phyloP scores from a whole-genome alignment of 2,888 invertebrate species.

The Sisyra terminalis region DNA sequence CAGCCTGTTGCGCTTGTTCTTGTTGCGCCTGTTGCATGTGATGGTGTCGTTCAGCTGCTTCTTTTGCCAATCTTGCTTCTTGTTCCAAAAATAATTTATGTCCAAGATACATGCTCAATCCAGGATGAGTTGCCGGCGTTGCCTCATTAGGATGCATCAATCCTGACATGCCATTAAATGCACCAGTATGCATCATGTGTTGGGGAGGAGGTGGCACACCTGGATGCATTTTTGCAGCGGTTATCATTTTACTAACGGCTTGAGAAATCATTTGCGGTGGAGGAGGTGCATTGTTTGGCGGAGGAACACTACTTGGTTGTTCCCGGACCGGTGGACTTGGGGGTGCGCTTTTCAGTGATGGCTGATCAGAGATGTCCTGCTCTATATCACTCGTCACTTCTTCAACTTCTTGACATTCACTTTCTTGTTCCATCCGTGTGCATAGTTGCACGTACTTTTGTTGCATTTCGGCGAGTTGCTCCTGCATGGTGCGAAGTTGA shows the following conservation, averaged over 20 bases:
- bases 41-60: slow-evolving; percentile 35
- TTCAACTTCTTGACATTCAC: slow-evolving; percentile 57
- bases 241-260: slow-evolving; percentile 43
- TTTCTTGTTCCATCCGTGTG: slow-evolving; percentile 67
- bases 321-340: slow-evolving; percentile 37
- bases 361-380: slow-evolving; percentile 23
- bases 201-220: slow-evolving; percentile 28
- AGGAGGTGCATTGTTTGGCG: slow-evolving; percentile 20
- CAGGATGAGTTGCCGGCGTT: slow-evolving; percentile 35
- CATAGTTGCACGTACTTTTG: slow-evolving; percentile 79
- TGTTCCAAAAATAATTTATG: slow-evolving; percentile 68
- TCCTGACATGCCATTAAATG: slow-evolving; percentile 31
- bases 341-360: slow-evolving; percentile 26
- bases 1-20: slow-evolving; percentile 23
- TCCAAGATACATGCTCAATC: slow-evolving; percentile 59
- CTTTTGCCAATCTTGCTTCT: slow-evolving; percentile 54
- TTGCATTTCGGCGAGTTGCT: slow-evolving; percentile 81
- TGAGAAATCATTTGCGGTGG: slow-evolving; percentile 35
- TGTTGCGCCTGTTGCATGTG: slow-evolving; percentile 29
- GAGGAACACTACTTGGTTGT: slow-evolving; percentile 27
- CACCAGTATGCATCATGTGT: slow-evolving; percentile 34
- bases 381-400: slow-evolving; percentile 57
- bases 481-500: slow-evolving; percentile 74
- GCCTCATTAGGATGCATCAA: slow-evolving; percentile 32
- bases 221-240: slow-evolving; percentile 39